A percentile compares a stretch with the other conserved stretches of the same genome.
These are phyloP conservation scores for Urocitellus parryii DNA, from an alignment of 2,113 vertebrate genomes.

Conservation along the genomic window DNA sequence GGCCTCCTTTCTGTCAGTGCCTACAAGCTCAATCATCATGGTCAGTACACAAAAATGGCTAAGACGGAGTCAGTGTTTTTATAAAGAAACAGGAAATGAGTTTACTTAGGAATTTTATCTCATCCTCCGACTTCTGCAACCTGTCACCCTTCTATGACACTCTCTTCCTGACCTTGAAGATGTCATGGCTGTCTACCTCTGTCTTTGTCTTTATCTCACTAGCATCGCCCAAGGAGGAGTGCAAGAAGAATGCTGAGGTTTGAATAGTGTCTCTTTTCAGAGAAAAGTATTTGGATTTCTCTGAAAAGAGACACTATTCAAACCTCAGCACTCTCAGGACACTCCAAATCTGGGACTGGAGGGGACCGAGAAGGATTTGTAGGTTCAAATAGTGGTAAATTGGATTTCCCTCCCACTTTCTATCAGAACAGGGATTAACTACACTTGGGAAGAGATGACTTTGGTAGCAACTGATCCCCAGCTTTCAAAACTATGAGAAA, in stretches of 20 bases:
- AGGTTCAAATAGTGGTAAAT: neutral
- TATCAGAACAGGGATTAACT: conserved; percentile 19
- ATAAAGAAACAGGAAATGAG: neutral
- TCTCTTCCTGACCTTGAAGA: neutral
- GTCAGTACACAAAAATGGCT: neutral
- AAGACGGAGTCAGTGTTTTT: neutral
- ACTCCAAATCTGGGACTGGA: neutral
- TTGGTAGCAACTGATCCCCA: neutral
- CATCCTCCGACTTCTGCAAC: neutral
- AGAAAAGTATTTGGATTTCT: neutral
- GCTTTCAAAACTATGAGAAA: conserved; percentile 52
- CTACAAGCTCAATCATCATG: neutral
- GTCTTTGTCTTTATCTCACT: neutral
- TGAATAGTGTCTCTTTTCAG: no score
- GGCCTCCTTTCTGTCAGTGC: neutral
- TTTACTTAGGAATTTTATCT: neutral
- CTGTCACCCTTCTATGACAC: neutral
- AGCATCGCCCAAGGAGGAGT: neutral
- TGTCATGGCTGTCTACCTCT: neutral
- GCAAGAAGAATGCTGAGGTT: neutral
- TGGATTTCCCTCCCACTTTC: conserved; percentile 54
- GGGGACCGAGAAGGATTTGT: neutral
- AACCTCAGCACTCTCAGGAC: neutral
- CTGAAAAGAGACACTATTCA: neutral
- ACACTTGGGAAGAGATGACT: conserved; percentile 30